Base-by-base conservation (phyloP, 2,113 vertebrate species). In the Bungarus multicinctus region DNA sequence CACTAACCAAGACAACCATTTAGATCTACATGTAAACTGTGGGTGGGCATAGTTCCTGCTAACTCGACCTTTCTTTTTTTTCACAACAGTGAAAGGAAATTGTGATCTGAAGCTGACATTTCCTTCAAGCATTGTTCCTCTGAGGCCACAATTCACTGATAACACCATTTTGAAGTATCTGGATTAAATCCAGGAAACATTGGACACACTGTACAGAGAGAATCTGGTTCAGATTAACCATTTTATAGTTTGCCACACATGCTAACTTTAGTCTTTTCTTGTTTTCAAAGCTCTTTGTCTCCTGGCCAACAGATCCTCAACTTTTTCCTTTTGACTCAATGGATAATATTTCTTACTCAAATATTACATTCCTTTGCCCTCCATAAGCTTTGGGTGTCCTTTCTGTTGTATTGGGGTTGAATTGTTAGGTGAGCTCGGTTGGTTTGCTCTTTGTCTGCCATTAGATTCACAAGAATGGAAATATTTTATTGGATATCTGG, bases 191-290 rank as follows among this genome's bases (percentile, higher is more conserved):
- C 97, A 97, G 97, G 96, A 97, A 97, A 97, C 96, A 93, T 91
- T 97, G 96, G 90, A 97, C 97, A 94, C 96, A 95, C 96, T 97
- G 97, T 97, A 97, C 95, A 95, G 97, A 97, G 96, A 97, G 88
- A 97, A 97, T 98, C 97, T 98, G 98, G 95, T 98, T 98, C 97
- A 96, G 96, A 98, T 98, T 98, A 98, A 91, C 94, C 95, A 86
- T 93, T 96, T 97, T 97, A 97, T 95, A 97, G 97, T 97, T 97
- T 98, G 91, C 96, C 95, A 96, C 97, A 96, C 95, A 97, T 95
- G 97, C 97, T 97, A 97, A 98, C 97, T 97, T 97, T 95, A 98
- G 96, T 95, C 92, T 95, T 69, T 97, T 96, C 96, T 97, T 96
- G 96, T 95, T 95, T 97, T 96, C 96, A 95, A 96, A 97, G 95